Conservation (phyloP, 2,113 vertebrate species). For the Fulmarus glacialis region DNA sequence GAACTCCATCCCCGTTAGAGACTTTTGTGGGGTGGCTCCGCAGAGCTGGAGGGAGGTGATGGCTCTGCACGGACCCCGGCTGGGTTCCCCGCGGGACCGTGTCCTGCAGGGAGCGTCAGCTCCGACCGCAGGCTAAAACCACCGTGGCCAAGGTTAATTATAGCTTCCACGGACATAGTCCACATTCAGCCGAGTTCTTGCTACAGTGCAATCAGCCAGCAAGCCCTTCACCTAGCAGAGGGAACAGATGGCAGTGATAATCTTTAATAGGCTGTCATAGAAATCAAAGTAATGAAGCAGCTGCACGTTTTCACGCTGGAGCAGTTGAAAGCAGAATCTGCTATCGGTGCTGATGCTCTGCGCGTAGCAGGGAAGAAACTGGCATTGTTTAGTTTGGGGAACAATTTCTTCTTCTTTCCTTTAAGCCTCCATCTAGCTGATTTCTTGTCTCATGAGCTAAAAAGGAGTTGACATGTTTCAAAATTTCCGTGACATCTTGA, state of each 20-base stretch:
- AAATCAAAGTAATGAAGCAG: background rate
- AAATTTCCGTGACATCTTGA: background rate
- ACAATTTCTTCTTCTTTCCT: background rate
- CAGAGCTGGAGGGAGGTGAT: background rate
- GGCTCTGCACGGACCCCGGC: fast-evolving
- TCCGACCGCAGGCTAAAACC: fast-evolving
- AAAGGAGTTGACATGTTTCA: background rate
- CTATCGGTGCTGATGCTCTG: background rate
- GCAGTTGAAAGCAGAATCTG: background rate
- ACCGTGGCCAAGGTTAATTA: background rate
- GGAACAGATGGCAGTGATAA: background rate
- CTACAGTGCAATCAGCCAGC: fast-evolving
- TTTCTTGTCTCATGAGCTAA: background rate
- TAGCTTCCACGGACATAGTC: fast-evolving
- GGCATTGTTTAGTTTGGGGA: background rate
- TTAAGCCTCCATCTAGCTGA: background rate
- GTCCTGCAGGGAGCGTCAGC: background rate
- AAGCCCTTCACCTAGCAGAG: background rate
- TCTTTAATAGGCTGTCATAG: background rate
- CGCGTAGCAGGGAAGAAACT: background rate
- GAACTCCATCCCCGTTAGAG: fast-evolving
- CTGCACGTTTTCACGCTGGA: background rate
- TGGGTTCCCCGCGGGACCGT: fast-evolving
- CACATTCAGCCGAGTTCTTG: background rate
- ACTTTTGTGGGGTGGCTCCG: background rate